Base-by-base conservation (phyloP, 30 jellyfish, hydroid and myxozoan genomes). In the Pseudorhiza aurosa region DNA sequence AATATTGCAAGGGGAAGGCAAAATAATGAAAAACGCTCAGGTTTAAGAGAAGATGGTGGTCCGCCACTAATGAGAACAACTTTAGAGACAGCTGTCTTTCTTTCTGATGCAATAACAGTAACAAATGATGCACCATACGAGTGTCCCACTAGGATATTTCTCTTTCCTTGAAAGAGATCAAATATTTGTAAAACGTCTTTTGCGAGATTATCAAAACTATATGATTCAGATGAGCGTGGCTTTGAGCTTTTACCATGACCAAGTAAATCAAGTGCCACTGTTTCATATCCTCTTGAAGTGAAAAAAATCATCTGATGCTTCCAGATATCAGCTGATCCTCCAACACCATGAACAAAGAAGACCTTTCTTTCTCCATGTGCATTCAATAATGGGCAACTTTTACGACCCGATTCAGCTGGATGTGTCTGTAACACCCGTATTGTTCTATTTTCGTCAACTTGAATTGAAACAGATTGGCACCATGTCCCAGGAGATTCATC, bases 61-160 rank as follows among this genome's bases (percentile, higher is more conserved):
- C 99, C 99, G 57, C 99, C 99, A 82, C 96, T 81, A 22, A 94
- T 94, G 25, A 94, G 78, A 18, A 94, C 94, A 59, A 88, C 72
- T 36, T 87, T 87, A 4, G 96, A 75, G 17, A 94, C 93, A 15
- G 64, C 53, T 28, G 70, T 68, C 32, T 70, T 68, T 31, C 99
- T 55, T 81, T 94, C 99, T 3, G 69, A 65, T 30, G 96, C 90
- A 30, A 94, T 65, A 70, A 87, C 57, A n/a, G 97, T 94, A 24
- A 91, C 95, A 76, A 94, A 94, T 19, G 99, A 94, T 44, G 97
- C 87, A 30, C 99, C 99, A 87, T 94, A 94, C 1, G 99, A 94
- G 68, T 94, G 99, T 33, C 99, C 99, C 59, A 94, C 77, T 29
- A 94, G 32, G 2, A 87, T 74, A 56, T 91, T 91, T 22, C 89